Conservation (phyloP, 2,113 vertebrate genomes). For the Sciurus niger region DNA sequence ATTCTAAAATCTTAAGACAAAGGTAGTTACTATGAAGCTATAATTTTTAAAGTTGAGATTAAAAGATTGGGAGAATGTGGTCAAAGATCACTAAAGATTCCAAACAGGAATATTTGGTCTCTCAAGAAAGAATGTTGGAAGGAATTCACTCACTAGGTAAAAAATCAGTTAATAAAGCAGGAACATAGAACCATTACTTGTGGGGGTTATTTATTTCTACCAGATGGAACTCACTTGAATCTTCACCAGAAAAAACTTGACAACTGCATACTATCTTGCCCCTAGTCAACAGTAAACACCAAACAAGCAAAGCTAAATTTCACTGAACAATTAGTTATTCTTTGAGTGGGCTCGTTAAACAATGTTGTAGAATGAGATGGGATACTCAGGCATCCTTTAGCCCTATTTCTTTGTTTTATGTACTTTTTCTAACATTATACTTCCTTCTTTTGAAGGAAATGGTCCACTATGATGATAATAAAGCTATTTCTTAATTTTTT, state of each 20-base stretch:
- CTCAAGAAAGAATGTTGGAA: background rate
- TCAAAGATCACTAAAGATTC: background rate
- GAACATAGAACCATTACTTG: background rate
- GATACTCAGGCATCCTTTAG: background rate
- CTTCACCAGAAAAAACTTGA: background rate
- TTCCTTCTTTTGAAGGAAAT: background rate
- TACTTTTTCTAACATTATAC: background rate
- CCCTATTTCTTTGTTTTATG: background rate
- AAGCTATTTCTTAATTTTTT: too few relatives aligned
- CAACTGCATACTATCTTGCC: background rate
- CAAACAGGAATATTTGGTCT: background rate
- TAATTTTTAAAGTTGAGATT: slow-evolving; percentile 34
- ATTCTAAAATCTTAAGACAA: background rate
- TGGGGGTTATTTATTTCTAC: background rate
- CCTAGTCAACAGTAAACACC: background rate
- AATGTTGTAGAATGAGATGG: background rate
- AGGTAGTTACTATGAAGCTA: background rate
- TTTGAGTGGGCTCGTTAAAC: background rate
- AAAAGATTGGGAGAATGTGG: background rate
- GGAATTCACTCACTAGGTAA: background rate
- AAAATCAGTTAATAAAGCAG: slow-evolving; percentile 11
- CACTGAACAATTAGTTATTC: background rate
- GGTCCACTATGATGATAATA: too few relatives aligned
- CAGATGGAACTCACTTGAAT: slow-evolving; percentile 27
- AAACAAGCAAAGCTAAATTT: background rate